Conservation (phyloP, 1,140 invertebrate species). For the Littorina saxatilis region DNA sequence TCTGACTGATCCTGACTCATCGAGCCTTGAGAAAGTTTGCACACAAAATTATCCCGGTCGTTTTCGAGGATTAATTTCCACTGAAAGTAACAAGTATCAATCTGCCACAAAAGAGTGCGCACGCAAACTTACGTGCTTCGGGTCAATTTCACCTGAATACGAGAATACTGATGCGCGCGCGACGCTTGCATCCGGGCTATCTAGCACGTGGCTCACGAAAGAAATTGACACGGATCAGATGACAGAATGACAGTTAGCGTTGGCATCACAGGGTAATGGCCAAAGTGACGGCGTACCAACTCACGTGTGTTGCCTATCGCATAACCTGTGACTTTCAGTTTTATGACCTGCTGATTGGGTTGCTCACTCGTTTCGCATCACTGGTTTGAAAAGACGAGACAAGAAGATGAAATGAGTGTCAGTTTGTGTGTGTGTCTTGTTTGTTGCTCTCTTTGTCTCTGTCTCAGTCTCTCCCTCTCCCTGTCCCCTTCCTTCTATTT, state of each 20-base stretch:
- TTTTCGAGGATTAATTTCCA: background rate
- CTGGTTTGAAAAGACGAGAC: background rate
- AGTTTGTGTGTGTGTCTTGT: too few species aligned
- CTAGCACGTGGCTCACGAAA: conserved; percentile 1
- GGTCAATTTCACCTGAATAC: conserved; percentile 11
- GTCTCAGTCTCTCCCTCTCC: too few species aligned
- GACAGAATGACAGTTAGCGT: background rate
- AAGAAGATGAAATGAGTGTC: too few species aligned
- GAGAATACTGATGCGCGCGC: background rate
- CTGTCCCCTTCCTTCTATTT: too few species aligned
- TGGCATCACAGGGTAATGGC: background rate
- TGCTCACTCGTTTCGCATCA: background rate
- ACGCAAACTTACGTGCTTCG: conserved; percentile 12
- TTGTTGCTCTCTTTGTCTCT: too few species aligned
- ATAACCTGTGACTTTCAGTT: background rate
- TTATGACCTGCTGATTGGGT: background rate
- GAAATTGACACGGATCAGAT: background rate
- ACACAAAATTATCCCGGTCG: too few species aligned
- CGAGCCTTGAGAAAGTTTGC: too few species aligned
- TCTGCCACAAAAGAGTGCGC: background rate
- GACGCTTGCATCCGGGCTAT: background rate
- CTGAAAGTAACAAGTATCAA: background rate
- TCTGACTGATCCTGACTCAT: too few species aligned
- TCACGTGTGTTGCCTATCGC: background rate
- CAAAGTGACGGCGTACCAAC: background rate